Conservation (phyloP, 2,113 vertebrate species). For the Dipodomys spectabilis region DNA sequence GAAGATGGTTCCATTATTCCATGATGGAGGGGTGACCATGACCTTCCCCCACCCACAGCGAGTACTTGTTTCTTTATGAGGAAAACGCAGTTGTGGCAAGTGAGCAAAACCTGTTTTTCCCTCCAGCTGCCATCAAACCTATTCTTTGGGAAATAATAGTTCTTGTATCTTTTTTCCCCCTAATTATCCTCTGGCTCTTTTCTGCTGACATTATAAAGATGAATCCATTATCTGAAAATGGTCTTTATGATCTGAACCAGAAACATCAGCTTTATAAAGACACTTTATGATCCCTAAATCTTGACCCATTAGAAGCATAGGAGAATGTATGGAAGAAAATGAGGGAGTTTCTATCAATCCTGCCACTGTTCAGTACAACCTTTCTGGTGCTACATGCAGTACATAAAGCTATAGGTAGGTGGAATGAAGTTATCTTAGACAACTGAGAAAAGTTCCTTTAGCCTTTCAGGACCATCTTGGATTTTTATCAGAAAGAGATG, state of each 20-base stretch:
- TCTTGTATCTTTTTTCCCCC: not conserved
- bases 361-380: not conserved
- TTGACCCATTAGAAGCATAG: not conserved
- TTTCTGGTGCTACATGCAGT: not conserved
- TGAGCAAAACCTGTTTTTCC: constrained; percentile 20
- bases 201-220: not conserved
- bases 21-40: not conserved
- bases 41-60: not conserved
- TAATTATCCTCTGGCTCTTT: not conserved
- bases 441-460: not conserved
- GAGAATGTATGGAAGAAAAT: not conserved
- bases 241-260: not conserved
- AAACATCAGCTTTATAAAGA: not conserved
- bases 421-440: not conserved
- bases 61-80: constrained; percentile 8
- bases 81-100: not conserved
- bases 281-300: not conserved
- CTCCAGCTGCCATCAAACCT: not conserved
- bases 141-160: not conserved
- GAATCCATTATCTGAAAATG: not conserved
- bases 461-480: not conserved
- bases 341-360: not conserved
- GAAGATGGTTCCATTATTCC: not conserved
- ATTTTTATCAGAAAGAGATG: constrained; percentile 7
- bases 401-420: not conserved